Evolutionary conservation across 92 coral and sea anemone genomes (phyloP).

Genomic region (Zoanthus solanderi): DNA sequence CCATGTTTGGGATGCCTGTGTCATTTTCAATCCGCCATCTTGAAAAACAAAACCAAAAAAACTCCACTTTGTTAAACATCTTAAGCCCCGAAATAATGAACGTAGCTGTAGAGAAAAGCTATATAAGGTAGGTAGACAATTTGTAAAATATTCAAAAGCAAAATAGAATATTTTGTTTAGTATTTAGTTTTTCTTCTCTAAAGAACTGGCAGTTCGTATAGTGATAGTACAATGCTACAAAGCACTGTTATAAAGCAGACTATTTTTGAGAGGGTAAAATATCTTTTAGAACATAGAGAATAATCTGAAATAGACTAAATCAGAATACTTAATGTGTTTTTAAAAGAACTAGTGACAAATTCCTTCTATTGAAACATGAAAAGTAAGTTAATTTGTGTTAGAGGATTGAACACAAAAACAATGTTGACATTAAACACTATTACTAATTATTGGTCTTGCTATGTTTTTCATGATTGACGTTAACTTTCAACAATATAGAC

Average conservation of each 20-base stretch:
- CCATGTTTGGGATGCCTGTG: slow-evolving; percentile 5
- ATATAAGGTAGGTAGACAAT: slow-evolving; percentile 19
- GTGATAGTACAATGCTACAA: slow-evolving; percentile 15
- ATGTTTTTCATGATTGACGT: not conserved
- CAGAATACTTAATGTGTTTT: slow-evolving; percentile 18
- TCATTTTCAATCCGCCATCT: slow-evolving; percentile 3
- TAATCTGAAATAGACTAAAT: slow-evolving; percentile 20
- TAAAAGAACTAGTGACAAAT: slow-evolving; percentile 21
- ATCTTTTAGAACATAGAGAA: slow-evolving; percentile 18
- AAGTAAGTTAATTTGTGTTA: slow-evolving; percentile 20
- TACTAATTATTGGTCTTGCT: slow-evolving; percentile 3
- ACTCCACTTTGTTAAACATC: not conserved
- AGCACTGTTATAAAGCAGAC: slow-evolving; percentile 21
- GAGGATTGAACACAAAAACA: slow-evolving; percentile 25
- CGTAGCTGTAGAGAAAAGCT: slow-evolving; percentile 12
- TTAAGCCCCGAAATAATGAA: slow-evolving; percentile 3
- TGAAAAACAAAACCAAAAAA: not conserved
- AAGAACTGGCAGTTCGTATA: slow-evolving; percentile 26
- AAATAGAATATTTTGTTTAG: slow-evolving; percentile 22
- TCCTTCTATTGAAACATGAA: slow-evolving; percentile 16
- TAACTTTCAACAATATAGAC: not conserved
- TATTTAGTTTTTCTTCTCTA: slow-evolving; percentile 19
- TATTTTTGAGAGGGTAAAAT: slow-evolving; percentile 21
- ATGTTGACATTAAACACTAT: not conserved
- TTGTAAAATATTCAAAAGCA: slow-evolving; percentile 20